phyloP scores from a whole-genome alignment of 2,113 vertebrate species.

The Saimiri boliviensis region DNA sequence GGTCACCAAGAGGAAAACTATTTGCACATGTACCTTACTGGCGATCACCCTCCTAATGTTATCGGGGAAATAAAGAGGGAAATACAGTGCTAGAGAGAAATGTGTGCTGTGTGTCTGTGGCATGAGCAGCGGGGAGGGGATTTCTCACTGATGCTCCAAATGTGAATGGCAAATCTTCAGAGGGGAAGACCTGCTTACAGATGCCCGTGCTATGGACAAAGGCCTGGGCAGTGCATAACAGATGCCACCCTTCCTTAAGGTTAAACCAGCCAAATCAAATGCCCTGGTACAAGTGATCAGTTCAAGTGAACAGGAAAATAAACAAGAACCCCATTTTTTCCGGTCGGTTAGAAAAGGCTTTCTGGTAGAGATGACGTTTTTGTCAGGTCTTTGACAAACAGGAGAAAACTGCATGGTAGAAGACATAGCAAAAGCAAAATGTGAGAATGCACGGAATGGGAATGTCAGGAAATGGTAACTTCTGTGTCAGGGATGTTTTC shows the following conservation, averaged over 20 bases:
- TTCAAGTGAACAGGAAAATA: background rate
- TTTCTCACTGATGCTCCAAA: background rate
- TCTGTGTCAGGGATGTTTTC: background rate
- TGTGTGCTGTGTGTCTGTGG: background rate
- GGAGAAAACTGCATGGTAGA: background rate
- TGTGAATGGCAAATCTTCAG: background rate
- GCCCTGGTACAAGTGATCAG: background rate
- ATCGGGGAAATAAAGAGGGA: background rate
- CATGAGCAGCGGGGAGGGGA: background rate
- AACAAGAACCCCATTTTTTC: background rate
- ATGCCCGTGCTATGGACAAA: background rate
- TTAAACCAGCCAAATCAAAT: background rate
- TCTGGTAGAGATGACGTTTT: background rate
- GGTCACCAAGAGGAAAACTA: background rate
- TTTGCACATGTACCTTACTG: background rate
- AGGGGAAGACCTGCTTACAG: background rate
- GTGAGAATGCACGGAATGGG: accelerated
- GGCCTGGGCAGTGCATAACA: background rate
- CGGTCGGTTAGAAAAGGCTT: background rate
- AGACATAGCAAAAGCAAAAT: background rate
- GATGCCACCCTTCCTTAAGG: background rate
- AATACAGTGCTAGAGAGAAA: background rate
- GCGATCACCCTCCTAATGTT: too few species aligned
- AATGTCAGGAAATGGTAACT: background rate
- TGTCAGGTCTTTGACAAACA: background rate